Percentiles rank a stretch among this genome's conserved stretches.
Conservation (phyloP, 1,140 invertebrate species). For the Rhynchophorus ferrugineus region DNA sequence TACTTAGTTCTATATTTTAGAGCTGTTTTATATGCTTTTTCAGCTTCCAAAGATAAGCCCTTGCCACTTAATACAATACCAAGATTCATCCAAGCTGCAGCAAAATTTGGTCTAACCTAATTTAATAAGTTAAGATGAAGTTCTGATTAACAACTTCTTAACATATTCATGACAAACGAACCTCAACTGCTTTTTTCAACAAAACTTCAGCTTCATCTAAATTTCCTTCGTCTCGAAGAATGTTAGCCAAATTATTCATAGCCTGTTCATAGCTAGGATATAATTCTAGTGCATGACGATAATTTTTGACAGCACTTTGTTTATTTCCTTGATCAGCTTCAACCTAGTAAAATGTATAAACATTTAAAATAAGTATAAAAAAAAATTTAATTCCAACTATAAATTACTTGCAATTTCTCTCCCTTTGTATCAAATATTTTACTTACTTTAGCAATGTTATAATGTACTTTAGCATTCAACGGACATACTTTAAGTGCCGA, state of each 20-base stretch:
- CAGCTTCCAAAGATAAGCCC: slow-evolving; percentile 63
- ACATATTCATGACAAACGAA: slow-evolving; percentile 33
- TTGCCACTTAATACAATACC: slow-evolving; percentile 80
- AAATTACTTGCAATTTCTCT: background rate
- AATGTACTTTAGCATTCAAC: slow-evolving; percentile 91
- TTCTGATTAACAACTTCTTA: slow-evolving; percentile 12
- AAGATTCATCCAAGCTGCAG: slow-evolving; percentile 96
- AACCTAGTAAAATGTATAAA: no score
- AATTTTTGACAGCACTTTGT: slow-evolving; percentile 64
- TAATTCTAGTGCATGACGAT: slow-evolving; percentile 50
- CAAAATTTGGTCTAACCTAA: slow-evolving; percentile 67
- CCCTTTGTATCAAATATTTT: background rate
- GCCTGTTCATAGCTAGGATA: slow-evolving; percentile 92
- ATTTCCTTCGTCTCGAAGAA: slow-evolving; percentile 72
- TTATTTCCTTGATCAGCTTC: slow-evolving; percentile 67
- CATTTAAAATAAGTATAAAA: no score
- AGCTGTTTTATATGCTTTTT: slow-evolving; percentile 73
- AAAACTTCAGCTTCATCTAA: slow-evolving; percentile 68
- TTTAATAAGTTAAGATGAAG: slow-evolving; percentile 21
- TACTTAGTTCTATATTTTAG: slow-evolving; percentile 69
- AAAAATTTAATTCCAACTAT: background rate
- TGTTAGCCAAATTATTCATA: slow-evolving; percentile 94
- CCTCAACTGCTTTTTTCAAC: slow-evolving; percentile 62
- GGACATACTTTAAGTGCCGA: slow-evolving; percentile 72
- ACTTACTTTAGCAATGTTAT: slow-evolving; percentile 79